Conservation (phyloP, 2,113 vertebrate genomes). For the Pelvicachromis taeniatus region DNA sequence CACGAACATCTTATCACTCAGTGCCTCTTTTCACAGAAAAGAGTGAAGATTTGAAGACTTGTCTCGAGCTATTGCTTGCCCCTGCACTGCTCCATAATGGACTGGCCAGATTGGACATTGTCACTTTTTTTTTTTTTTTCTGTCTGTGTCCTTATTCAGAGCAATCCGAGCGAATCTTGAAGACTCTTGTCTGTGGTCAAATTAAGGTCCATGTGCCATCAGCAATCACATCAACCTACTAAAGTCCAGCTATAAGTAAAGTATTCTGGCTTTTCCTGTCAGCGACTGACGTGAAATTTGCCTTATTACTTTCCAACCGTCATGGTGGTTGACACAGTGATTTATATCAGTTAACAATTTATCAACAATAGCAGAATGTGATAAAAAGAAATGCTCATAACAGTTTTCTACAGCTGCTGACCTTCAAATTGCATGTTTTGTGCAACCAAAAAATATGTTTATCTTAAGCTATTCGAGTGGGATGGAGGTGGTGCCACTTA, state of each 20-base stretch:
- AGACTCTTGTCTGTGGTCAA: background rate
- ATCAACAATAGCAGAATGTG: background rate
- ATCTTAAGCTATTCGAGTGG: background rate
- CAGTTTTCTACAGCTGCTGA: background rate
- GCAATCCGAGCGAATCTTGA: slow-evolving; percentile 29
- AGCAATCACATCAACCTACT: background rate
- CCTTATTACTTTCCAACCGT: background rate
- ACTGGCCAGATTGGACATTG: slow-evolving; percentile 8
- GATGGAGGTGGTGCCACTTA: background rate
- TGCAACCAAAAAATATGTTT: background rate
- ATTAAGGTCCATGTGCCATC: background rate
- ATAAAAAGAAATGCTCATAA: background rate
- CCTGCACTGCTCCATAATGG: slow-evolving; percentile 16
- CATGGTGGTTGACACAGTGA: fast-evolving
- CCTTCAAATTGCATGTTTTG: background rate
- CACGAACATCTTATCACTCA: slow-evolving; percentile 38
- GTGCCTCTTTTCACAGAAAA: slow-evolving; percentile 9
- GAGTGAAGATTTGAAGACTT: slow-evolving; percentile 18
- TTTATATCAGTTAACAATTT: background rate
- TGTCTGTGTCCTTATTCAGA: slow-evolving; percentile 16
- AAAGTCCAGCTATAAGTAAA: background rate
- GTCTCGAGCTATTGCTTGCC: background rate
- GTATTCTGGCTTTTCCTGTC: background rate
- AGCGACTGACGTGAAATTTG: background rate
- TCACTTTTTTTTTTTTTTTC: background rate